Base-by-base conservation (phyloP, 2,888 invertebrate genomes). In the Panzeria rudis region DNA sequence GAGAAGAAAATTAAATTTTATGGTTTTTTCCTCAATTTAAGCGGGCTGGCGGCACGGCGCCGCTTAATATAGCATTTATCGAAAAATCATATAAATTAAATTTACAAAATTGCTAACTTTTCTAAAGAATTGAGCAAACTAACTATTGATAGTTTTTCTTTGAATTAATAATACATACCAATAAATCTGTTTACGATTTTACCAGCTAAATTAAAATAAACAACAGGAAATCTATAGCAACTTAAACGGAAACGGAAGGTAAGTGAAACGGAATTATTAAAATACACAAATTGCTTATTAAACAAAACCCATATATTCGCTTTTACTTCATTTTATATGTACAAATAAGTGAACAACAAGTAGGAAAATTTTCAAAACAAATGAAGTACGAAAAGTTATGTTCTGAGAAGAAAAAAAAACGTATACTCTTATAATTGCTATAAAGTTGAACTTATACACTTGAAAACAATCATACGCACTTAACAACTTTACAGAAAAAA, bases 191-290 rank as follows among this genome's bases (percentile, higher is more conserved):
- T 52, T 68, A 71, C n/a, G 72, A 62, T 66, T 75, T 47, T n/a
- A 52, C 35, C 50, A 64, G 20, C 23, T 9, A 69, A 68, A 71
- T 47, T 35, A 68, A 77, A 80, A 85, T 71, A 72, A 85, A 78
- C 69, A 86, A 78, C 72, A 84, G 81, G 77, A 86, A 73, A 75
- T 71, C 76, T 61, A 80, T 69, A 76, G 69, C 86, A 87, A 73
- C 87, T 79, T 83, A 87, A 86, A 86, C 89, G 89, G 90, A 90
- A 90, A 84, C 89, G 90, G 90, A 90, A 90, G 89, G 89, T 88
- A 87, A 86, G 86, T 56, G 88, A 90, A 90, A 84, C 88, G 89
- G 89, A 89, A 89, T 88, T 87, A 84, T 86, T 86, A 86, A 88
- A 87, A 87, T 87, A 85, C 85, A 69, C 86, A 87, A 87, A 84